Percentiles rank a stretch among this genome's conserved stretches.
These are phyloP conservation scores for Channa striata DNA, from an alignment of 2,797 vertebrate species.

Conservation along the genomic window DNA sequence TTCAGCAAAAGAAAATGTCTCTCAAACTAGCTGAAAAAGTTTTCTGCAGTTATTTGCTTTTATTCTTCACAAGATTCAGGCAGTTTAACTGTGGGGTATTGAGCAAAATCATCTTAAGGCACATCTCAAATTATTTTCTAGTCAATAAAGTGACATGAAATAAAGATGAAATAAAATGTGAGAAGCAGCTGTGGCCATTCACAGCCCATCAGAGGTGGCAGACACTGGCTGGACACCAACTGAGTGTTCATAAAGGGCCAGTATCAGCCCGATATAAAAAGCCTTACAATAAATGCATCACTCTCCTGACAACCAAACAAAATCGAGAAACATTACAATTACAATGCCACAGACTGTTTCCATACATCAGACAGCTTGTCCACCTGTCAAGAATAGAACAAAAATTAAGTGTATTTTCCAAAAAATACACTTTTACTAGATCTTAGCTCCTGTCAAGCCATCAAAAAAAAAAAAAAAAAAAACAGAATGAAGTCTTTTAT, in stretches of 20 bases:
- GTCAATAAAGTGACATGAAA: conserved; percentile 4
- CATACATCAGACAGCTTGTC: neutral
- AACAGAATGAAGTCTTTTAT: neutral
- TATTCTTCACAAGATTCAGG: too few relatives aligned
- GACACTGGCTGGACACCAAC: neutral
- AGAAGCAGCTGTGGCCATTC: neutral
- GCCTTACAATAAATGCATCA: conserved; percentile 2
- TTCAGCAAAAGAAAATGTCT: too few relatives aligned
- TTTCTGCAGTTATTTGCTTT: neutral
- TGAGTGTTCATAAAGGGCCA: conserved; percentile 11
- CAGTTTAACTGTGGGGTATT: neutral
- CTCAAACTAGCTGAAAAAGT: too few relatives aligned
- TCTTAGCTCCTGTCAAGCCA: neutral
- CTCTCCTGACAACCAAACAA: conserved; percentile 5
- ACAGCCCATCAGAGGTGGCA: neutral
- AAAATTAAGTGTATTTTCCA: conserved; percentile 6
- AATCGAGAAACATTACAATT: conserved; percentile 20
- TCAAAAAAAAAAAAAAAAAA: neutral
- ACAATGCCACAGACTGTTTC: neutral
- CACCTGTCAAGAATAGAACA: neutral
- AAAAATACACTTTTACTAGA: neutral
- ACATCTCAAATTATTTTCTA: neutral
- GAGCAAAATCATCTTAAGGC: neutral
- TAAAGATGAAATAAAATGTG: neutral
- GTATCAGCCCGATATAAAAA: conserved; percentile 1